Conservation (phyloP, 2,797 vertebrate genomes). For the Cynopterus sphinx region DNA sequence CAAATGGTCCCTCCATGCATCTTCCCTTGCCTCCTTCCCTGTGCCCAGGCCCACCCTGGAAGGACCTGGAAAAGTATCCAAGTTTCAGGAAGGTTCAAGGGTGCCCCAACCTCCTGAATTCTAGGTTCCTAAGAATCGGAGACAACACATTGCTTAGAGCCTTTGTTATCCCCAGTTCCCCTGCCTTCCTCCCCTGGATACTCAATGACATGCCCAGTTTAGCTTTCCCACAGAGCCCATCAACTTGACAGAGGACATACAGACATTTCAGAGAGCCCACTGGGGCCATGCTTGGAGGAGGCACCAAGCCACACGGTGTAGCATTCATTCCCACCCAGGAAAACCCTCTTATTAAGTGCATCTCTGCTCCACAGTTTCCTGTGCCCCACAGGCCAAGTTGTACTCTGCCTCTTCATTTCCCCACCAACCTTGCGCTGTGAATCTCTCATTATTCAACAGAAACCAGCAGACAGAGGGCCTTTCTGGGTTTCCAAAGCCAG, state of each 20-base stretch:
- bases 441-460: conserved; percentile 61
- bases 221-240: conserved; percentile 9
- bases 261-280: not conserved
- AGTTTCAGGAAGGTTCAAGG: not conserved
- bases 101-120: not conserved
- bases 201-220: not conserved
- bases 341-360: conserved; percentile 65
- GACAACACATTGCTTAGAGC: conserved; percentile 27
- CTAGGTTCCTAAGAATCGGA: not conserved
- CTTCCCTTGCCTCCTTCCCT: conserved; percentile 27
- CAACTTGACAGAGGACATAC: conserved; percentile 14
- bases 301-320: not conserved
- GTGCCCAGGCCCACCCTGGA: not conserved
- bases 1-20: conserved; percentile 54
- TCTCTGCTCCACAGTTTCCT: conserved; percentile 50
- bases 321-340: not conserved
- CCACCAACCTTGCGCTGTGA: conserved; percentile 16
- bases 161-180: not conserved
- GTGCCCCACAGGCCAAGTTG: conserved; percentile 57
- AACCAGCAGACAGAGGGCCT: conserved; percentile 1
- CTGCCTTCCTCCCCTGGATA: not conserved
- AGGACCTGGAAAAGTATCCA: not conserved
- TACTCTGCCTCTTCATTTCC: conserved; percentile 61
- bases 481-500: conserved; percentile 24
- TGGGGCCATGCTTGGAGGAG: not conserved